A percentile compares a stretch with the other conserved stretches of the same genome.
phyloP scores from a whole-genome alignment of 1,140 invertebrate species.

The Antheraea mylitta region DNA sequence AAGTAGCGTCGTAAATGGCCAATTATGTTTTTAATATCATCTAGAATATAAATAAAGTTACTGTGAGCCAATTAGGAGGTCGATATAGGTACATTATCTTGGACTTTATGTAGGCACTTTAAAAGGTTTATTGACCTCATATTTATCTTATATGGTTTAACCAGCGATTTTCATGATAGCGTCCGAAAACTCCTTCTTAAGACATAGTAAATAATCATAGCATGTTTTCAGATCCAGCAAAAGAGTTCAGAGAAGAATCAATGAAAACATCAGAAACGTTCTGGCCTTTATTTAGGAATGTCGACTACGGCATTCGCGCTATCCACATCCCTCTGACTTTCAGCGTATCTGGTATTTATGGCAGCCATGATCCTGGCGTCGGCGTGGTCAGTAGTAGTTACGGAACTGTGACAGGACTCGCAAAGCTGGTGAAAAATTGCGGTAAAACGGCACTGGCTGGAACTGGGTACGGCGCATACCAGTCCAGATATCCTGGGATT shows the following conservation, averaged over 20 bases:
- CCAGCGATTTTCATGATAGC: too few relatives aligned
- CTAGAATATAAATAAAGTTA: too few relatives aligned
- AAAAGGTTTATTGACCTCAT: too few relatives aligned
- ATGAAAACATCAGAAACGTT: constrained; percentile 50
- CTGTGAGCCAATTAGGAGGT: too few relatives aligned
- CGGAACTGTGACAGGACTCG: constrained; percentile 30
- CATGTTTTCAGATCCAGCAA: neutral
- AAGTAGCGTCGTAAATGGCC: too few relatives aligned
- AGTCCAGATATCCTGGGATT: constrained; percentile 31
- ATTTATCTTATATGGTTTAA: too few relatives aligned
- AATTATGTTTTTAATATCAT: too few relatives aligned
- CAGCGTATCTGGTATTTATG: constrained; percentile 55
- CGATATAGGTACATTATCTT: too few relatives aligned
- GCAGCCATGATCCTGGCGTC: constrained; percentile 21
- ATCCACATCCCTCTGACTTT: constrained; percentile 61
- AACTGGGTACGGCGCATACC: constrained; percentile 44
- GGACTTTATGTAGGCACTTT: too few relatives aligned
- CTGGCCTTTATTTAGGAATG: constrained; percentile 47
- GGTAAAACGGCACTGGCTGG: constrained; percentile 47
- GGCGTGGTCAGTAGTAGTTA: constrained; percentile 46
- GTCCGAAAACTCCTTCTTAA: too few relatives aligned
- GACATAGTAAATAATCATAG: neutral
- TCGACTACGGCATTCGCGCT: constrained; percentile 30
- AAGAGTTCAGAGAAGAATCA: constrained; percentile 9
- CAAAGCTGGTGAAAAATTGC: constrained; percentile 15